Evolutionary conservation across 2,113 vertebrate species (phyloP).

Genomic region (Callipepla squamata): DNA sequence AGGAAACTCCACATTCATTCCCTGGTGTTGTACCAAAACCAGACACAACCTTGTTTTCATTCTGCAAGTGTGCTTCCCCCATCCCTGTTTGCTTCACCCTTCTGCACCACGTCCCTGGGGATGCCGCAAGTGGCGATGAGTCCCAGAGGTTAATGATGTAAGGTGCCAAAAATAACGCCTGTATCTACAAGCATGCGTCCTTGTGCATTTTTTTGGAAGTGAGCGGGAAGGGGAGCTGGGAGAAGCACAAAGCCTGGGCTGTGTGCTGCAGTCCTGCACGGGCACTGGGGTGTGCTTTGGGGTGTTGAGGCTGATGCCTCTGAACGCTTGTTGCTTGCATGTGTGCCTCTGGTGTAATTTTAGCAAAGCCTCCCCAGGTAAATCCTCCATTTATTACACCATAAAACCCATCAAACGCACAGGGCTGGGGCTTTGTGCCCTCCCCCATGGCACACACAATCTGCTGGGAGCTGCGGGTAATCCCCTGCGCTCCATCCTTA

Average conservation of each 20-base stretch:
- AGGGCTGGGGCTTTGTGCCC: not conserved
- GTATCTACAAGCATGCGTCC: not conserved
- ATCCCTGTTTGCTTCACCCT: not conserved
- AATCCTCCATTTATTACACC: not conserved
- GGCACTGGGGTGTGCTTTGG: not conserved
- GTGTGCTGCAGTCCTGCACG: fast-evolving
- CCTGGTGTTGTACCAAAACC: not conserved
- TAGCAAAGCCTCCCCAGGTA: not conserved
- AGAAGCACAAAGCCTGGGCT: fast-evolving
- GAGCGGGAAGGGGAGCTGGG: fast-evolving
- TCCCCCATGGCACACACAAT: not conserved
- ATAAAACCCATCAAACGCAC: not conserved
- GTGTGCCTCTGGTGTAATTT: not conserved
- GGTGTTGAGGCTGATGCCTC: not conserved
- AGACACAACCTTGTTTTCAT: not conserved
- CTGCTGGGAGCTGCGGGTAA: not conserved
- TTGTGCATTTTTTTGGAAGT: not conserved
- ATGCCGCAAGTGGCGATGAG: fast-evolving
- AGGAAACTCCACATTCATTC: not conserved
- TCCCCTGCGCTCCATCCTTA: not conserved
- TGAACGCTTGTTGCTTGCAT: fast-evolving
- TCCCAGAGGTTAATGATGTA: not conserved
- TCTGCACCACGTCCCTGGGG: not conserved
- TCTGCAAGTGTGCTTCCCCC: not conserved
- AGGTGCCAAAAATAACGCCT: not conserved